Base-by-base conservation (phyloP, 2,113 vertebrate genomes). In the Callorhinus ursinus region DNA sequence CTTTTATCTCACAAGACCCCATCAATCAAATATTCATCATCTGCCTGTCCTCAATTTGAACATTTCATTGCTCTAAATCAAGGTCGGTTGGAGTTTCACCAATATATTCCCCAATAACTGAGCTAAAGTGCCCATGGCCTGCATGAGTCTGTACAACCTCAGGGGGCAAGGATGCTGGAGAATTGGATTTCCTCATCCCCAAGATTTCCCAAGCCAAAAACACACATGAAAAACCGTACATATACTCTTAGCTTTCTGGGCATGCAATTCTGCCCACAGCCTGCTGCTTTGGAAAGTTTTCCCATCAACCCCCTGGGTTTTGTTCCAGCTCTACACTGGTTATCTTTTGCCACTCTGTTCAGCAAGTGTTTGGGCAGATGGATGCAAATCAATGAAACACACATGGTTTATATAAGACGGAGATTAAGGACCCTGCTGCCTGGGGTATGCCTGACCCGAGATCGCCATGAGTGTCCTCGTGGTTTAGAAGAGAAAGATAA, bases 291-390 rank as follows among this genome's bases (percentile, higher is more conserved):
- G 72, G 53, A 82, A 82, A 61, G 49, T 61, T 82, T 95, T 83
- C 36, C 80, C 22, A 9, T 76, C 26, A 18, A 57, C 8, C 49
- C 24, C 5, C 16, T 74, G 15, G 33, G 67, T 51, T 83, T 79
- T 22, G 7, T 33, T 95, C 49, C 39, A 57, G 93, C 33, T 72
- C 15, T 63, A 77, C 51, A 18, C 55, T 71, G 26, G 6, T 39
- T 7, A 61, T 81, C 46, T 89, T 72, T 36, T 55, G 26, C 39
- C 6, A 10, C 14, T 49, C 21, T 72, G 5, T 55, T 92, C 87
- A 65, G 21, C 49, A 90, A 93, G 76, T 77, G 53, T 85, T 88
- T 77, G 63, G 19, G 83, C 81, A 97, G 93, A 95, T 36, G 69
- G 61, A 42, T 42, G 21, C 36, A 88, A 87, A 93, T 0, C 42